phyloP scores from a whole-genome alignment of 2,888 invertebrate species.

The Prosopocoilus inquinatus region DNA sequence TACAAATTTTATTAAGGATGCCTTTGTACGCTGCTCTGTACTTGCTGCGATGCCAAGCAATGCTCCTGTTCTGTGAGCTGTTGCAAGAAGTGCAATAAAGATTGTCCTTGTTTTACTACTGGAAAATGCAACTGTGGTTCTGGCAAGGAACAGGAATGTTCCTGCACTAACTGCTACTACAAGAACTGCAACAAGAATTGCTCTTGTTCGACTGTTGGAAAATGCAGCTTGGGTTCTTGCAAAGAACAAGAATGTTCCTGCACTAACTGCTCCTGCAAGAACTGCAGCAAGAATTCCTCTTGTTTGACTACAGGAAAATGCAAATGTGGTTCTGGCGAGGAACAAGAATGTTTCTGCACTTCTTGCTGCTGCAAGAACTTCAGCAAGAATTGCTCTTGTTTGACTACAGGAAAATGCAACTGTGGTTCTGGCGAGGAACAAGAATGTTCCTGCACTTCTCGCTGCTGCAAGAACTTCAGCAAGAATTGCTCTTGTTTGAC shows the following conservation, averaged over 20 bases:
- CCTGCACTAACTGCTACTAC: conserved; percentile 8
- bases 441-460: conserved; percentile 9
- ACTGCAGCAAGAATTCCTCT: not conserved
- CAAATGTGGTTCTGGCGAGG: not conserved
- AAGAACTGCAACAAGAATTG: conserved; percentile 4
- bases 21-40: not conserved
- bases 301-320: not conserved
- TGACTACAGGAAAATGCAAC: conserved; percentile 1
- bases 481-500: conserved; percentile 4
- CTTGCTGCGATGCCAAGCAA: not conserved
- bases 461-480: conserved; percentile 4
- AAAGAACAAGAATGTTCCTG: conserved; percentile 7
- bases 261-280: conserved; percentile 6
- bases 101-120: not conserved
- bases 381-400: not conserved
- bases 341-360: not conserved
- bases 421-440: conserved; percentile 13
- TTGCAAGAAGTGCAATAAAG: not conserved
- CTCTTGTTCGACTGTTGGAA: not conserved
- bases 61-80: conserved; percentile 2
- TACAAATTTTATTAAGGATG: not conserved
- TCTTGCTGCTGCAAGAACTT: not conserved
- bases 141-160: not conserved
- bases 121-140: not conserved
- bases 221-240: conserved; percentile 16